Conservation (phyloP, 2,797 vertebrate species). For the Manis crassicaudata region DNA sequence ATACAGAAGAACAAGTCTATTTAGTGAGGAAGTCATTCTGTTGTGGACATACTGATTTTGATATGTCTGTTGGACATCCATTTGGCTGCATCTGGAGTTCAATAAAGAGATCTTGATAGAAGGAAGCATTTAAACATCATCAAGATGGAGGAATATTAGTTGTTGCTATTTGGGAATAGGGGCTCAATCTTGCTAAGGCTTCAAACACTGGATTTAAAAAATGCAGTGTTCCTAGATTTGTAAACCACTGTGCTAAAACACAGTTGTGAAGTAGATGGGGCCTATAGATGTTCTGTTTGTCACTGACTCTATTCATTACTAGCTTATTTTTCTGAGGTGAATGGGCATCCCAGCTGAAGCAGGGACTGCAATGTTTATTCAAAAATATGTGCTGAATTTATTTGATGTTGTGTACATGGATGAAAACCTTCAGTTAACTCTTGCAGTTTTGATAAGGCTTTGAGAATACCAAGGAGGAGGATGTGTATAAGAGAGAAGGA, state of each 20-base stretch:
- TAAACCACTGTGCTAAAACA: not conserved
- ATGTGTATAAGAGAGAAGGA: not conserved
- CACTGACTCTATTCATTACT: not conserved
- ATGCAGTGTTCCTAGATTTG: not conserved
- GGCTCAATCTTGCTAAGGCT: not conserved
- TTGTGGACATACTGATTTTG: slow-evolving; percentile 44
- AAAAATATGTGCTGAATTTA: not conserved
- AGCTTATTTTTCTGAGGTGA: not conserved
- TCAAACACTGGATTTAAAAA: not conserved
- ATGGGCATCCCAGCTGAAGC: not conserved
- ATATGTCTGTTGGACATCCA: not conserved
- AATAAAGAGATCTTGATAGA: not conserved
- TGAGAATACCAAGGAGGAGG: not conserved
- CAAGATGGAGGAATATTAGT: not conserved
- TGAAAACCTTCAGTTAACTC: not conserved
- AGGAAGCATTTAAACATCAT: slow-evolving; percentile 35
- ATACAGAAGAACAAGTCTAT: not conserved
- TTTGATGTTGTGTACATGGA: not conserved
- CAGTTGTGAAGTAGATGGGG: not conserved
- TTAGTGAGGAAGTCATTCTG: not conserved
- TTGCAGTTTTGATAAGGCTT: not conserved
- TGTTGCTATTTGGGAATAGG: slow-evolving; percentile 18
- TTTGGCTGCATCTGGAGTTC: slow-evolving; percentile 6
- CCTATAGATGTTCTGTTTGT: not conserved
- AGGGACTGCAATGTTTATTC: not conserved